Percentiles rank a stretch among this genome's conserved stretches.
Conservation (phyloP, 2,797 vertebrate species). For the Labeo calbasu region DNA sequence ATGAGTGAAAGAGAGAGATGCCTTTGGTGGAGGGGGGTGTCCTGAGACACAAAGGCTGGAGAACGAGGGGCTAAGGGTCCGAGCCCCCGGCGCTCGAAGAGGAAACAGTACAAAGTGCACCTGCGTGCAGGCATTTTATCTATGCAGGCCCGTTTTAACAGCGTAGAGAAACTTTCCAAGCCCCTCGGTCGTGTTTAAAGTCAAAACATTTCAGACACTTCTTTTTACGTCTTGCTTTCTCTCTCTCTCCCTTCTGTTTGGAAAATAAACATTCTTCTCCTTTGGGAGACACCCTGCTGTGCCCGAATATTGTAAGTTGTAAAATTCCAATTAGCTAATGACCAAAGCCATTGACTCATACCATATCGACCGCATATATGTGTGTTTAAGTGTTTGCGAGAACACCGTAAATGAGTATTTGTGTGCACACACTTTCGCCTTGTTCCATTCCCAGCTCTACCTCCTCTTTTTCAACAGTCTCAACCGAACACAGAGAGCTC, state of each 20-base stretch:
- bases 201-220: slow-evolving; percentile 27
- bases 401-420: slow-evolving; percentile 26
- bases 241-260: not conserved
- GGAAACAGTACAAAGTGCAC: slow-evolving; percentile 52
- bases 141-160: slow-evolving; percentile 42
- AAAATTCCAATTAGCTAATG: slow-evolving; percentile 40
- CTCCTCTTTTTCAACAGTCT: slow-evolving; percentile 28
- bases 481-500: slow-evolving; percentile 42
- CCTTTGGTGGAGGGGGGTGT: slow-evolving; percentile 56
- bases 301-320: slow-evolving; percentile 13
- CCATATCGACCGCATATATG: slow-evolving; percentile 22
- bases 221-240: slow-evolving; percentile 17
- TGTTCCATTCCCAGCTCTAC: slow-evolving; percentile 32
- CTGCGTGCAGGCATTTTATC: slow-evolving; percentile 44
- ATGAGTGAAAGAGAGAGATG: slow-evolving; percentile 62
- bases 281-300: slow-evolving; percentile 13
- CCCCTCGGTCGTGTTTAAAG: not conserved
- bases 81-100: slow-evolving; percentile 45
- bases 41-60: slow-evolving; percentile 50
- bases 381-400: slow-evolving; percentile 33
- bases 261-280: slow-evolving; percentile 23
- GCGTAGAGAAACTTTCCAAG: slow-evolving; percentile 24
- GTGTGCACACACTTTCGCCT: slow-evolving; percentile 27
- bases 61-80: slow-evolving; percentile 48
- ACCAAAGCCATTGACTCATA: slow-evolving; percentile 17